phyloP scores from a whole-genome alignment of 1,140 invertebrate species.

The Zaprionus nigranus region DNA sequence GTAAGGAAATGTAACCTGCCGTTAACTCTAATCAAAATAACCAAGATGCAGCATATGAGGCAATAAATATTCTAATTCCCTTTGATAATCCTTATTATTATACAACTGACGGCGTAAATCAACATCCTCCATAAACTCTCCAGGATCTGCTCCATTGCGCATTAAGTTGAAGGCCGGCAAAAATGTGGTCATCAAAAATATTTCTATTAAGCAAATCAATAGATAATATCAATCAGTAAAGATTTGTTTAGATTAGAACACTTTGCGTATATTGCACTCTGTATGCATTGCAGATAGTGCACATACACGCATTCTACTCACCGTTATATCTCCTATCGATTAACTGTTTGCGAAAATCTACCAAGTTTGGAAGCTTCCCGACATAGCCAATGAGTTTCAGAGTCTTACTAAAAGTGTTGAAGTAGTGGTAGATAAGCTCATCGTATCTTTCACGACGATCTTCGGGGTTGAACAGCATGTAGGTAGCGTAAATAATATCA shows the following conservation, averaged over 20 bases:
- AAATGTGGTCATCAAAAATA: conserved; percentile 46
- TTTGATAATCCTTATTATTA: neutral
- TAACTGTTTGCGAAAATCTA: conserved; percentile 19
- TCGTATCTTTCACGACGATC: conserved; percentile 19
- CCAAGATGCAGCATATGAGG: conserved; percentile 46
- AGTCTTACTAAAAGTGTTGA: conserved; percentile 15
- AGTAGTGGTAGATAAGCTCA: conserved; percentile 42
- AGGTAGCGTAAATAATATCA: conserved; percentile 36
- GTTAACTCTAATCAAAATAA: conserved; percentile 45
- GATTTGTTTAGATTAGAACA: neutral
- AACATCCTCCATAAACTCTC: conserved; percentile 18
- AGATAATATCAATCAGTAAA: neutral
- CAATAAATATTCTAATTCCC: conserved; percentile 47
- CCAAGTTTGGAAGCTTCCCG: conserved; percentile 23
- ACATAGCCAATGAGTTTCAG: conserved; percentile 24
- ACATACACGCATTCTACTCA: neutral
- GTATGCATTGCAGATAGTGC: neutral
- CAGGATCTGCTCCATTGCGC: conserved; percentile 35
- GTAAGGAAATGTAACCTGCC: too few relatives aligned
- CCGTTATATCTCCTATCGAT: conserved; percentile 8
- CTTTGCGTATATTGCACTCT: too few relatives aligned
- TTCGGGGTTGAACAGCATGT: conserved; percentile 29
- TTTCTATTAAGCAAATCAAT: conserved; percentile 21
- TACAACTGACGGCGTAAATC: conserved; percentile 1
- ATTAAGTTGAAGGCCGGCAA: conserved; percentile 35